Conservation (phyloP, 2,888 invertebrate species). For the Sacculina carcini region DNA sequence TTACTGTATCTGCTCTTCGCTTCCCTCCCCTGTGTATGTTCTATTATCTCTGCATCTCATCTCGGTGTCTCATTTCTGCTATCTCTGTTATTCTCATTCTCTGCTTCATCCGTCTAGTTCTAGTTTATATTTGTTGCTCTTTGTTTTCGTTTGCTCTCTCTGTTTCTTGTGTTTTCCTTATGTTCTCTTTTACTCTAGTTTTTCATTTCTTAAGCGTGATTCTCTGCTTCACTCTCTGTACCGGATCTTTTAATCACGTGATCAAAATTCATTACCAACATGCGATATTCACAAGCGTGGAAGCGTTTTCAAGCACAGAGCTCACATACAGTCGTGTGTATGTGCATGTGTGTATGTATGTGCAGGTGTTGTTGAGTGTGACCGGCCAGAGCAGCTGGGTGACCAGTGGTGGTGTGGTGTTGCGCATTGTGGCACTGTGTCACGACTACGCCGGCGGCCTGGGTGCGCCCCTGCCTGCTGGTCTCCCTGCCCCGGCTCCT, state of each 20-base stretch:
- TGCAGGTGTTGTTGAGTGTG: background rate
- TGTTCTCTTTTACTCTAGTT: too few relatives aligned
- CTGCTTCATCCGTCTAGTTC: too few relatives aligned
- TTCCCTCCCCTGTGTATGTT: background rate
- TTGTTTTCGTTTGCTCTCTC: too few relatives aligned
- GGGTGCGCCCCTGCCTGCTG: background rate
- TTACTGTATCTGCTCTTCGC: background rate
- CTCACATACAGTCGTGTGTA: background rate
- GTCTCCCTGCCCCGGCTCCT: background rate
- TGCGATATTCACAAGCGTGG: background rate
- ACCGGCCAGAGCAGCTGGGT: conserved; percentile 1
- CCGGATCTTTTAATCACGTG: too few relatives aligned
- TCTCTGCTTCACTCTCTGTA: too few relatives aligned
- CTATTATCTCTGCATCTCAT: background rate
- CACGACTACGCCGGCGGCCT: background rate
- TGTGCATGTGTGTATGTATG: background rate
- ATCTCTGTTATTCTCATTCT: background rate
- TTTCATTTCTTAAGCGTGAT: too few relatives aligned
- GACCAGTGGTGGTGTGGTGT: conserved; percentile 3
- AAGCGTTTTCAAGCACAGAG: background rate
- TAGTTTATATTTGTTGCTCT: too few relatives aligned
- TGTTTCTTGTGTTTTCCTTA: too few relatives aligned
- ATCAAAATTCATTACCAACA: background rate
- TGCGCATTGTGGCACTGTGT: background rate
- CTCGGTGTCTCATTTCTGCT: background rate